Evolutionary conservation across 2,888 invertebrate species (phyloP).

Genomic region (Sinotaia quadrata): DNA sequence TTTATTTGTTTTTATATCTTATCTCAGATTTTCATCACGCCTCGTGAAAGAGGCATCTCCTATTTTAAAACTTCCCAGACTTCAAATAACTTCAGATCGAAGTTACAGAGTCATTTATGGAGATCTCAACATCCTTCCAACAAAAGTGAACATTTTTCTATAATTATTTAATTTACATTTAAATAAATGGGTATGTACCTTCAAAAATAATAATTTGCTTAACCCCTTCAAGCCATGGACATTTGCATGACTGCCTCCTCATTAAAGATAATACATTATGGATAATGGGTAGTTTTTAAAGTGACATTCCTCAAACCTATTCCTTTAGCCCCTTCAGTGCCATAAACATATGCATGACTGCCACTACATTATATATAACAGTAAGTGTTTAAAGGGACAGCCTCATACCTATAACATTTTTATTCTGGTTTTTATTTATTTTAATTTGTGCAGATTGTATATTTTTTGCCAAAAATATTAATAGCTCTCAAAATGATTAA

Average conservation of each 20-base stretch:
- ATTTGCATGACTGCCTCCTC: background rate
- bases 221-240: background rate
- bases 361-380: no score
- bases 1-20: conserved; percentile 25
- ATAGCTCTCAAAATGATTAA: no score
- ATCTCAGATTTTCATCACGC: conserved; percentile 46
- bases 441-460: no score
- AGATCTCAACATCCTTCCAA: conserved; percentile 71
- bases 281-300: background rate
- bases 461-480: no score
- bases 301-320: no score
- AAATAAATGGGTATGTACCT: background rate
- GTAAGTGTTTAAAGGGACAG: no score
- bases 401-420: no score
- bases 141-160: conserved; percentile 43
- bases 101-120: conserved; percentile 69
- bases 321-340: no score
- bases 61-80: conserved; percentile 24
- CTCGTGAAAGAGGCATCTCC: conserved; percentile 46
- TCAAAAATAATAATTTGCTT: background rate
- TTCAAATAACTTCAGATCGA: conserved; percentile 29
- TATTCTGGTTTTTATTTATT: no score
- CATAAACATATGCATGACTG: no score
- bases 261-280: background rate
- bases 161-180: no score